Percentiles rank a stretch among this genome's conserved stretches.
Evolutionary conservation across 2,113 vertebrate species (phyloP).

Genomic region (Gobius niger): DNA sequence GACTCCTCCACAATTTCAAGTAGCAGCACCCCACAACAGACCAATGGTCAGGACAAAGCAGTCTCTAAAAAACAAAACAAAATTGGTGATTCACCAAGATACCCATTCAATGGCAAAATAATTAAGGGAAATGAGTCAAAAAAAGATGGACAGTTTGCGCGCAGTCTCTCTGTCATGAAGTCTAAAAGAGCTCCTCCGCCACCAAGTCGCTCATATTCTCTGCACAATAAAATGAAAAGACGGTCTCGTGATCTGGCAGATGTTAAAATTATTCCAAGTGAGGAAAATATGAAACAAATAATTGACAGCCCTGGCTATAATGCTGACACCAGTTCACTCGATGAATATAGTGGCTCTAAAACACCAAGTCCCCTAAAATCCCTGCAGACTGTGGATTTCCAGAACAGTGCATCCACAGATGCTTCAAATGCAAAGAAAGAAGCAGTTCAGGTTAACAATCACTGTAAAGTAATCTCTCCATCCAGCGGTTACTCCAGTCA

Average conservation of each 20-base stretch:
- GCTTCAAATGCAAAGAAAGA: constrained; percentile 38
- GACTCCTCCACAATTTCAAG: constrained; percentile 90
- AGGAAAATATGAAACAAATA: constrained; percentile 42
- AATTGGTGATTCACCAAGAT: constrained; percentile 47
- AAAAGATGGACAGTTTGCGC: constrained; percentile 68
- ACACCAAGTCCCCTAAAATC: constrained; percentile 45
- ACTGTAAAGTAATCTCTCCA: constrained; percentile 80
- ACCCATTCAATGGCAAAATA: constrained; percentile 44
- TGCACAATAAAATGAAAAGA: constrained; percentile 83
- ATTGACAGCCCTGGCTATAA: constrained; percentile 66
- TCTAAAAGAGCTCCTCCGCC: constrained; percentile 81
- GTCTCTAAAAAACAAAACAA: constrained; percentile 42
- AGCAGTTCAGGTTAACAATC: constrained; percentile 27
- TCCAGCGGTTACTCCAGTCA: constrained; percentile 90
- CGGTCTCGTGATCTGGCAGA: constrained; percentile 74
- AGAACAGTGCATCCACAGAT: constrained; percentile 65
- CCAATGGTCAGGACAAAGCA: constrained; percentile 19
- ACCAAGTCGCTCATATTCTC: constrained; percentile 87
- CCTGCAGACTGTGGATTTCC: constrained; percentile 41
- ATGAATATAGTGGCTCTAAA: constrained; percentile 50
- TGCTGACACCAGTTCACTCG: constrained; percentile 72
- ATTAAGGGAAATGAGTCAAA: constrained; percentile 53
- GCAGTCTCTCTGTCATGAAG: constrained; percentile 90
- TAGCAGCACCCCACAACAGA: constrained; percentile 63
- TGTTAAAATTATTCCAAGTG: constrained; percentile 11